Conservation (phyloP, 2,797 vertebrate genomes). For the Heterohyrax brucei region DNA sequence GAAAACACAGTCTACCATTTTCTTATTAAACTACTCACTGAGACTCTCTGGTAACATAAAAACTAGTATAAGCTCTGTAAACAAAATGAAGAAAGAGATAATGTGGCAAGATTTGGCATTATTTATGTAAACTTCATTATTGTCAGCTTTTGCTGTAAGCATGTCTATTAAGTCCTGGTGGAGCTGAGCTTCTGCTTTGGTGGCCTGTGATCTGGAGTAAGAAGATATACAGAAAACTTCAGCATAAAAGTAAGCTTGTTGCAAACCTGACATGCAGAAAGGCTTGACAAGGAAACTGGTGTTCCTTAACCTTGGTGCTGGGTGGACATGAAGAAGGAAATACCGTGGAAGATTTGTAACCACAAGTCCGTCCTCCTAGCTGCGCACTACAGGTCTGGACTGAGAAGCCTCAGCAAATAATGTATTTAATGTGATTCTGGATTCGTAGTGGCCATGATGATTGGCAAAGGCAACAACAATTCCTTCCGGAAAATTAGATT, state of each 20-base stretch:
- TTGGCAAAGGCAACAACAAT: not conserved
- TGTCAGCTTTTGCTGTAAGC: constrained; percentile 1
- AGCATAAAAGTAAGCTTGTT: not conserved
- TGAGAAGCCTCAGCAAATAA: not conserved
- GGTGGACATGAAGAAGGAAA: not conserved
- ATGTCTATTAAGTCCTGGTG: not conserved
- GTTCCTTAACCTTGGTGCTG: not conserved
- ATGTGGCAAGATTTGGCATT: not conserved
- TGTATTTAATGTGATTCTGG: constrained; percentile 46
- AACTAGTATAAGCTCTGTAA: not conserved
- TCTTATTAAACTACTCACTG: constrained; percentile 1
- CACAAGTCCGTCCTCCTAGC: not conserved
- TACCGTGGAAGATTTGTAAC: not conserved
- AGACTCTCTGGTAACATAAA: not conserved
- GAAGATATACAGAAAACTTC: not conserved
- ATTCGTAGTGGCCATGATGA: not conserved
- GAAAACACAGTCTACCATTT: not conserved
- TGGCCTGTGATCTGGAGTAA: not conserved
- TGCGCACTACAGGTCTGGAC: not conserved
- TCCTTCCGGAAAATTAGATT: constrained; percentile 28
- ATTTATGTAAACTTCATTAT: not conserved
- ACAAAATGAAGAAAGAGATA: not conserved
- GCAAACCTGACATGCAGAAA: not conserved
- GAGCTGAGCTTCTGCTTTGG: constrained; percentile 14
- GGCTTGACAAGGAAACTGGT: not conserved